phyloP scores from a whole-genome alignment of 1,140 invertebrate genomes.

The Cydia pomonella region DNA sequence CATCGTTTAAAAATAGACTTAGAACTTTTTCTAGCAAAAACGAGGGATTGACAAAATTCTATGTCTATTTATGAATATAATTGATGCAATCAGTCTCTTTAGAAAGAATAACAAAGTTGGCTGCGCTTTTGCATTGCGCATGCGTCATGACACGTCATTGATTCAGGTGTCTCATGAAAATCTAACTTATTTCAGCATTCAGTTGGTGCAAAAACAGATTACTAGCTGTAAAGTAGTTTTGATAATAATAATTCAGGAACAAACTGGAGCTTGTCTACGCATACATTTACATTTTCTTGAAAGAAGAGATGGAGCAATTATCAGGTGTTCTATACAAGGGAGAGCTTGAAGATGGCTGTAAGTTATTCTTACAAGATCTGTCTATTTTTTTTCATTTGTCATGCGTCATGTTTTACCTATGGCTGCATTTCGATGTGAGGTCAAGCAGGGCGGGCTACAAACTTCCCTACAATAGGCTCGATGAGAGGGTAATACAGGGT shows the following conservation, averaged over 20 bases:
- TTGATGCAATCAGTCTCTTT: too few relatives aligned
- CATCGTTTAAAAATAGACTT: too few relatives aligned
- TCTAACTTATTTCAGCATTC: neutral
- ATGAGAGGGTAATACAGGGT: too few relatives aligned
- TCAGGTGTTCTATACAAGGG: neutral
- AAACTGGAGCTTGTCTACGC: neutral
- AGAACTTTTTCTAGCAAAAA: too few relatives aligned
- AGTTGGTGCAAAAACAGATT: neutral
- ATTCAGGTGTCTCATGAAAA: neutral
- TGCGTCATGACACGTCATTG: neutral
- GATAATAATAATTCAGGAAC: neutral
- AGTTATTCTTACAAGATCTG: neutral
- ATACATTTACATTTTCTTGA: neutral
- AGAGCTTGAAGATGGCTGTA: neutral
- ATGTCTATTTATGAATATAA: too few relatives aligned
- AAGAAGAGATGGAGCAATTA: neutral
- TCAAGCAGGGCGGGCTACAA: too few relatives aligned
- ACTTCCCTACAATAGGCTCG: too few relatives aligned
- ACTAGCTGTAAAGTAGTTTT: neutral
- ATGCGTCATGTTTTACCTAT: too few relatives aligned
- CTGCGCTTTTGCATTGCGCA: constrained; percentile 5
- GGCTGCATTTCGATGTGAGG: too few relatives aligned
- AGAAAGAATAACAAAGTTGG: too few relatives aligned
- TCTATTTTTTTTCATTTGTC: neutral
- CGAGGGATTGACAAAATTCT: too few relatives aligned